phyloP scores from a whole-genome alignment of 1,140 invertebrate genomes.

The Drosophila trapezifrons region DNA sequence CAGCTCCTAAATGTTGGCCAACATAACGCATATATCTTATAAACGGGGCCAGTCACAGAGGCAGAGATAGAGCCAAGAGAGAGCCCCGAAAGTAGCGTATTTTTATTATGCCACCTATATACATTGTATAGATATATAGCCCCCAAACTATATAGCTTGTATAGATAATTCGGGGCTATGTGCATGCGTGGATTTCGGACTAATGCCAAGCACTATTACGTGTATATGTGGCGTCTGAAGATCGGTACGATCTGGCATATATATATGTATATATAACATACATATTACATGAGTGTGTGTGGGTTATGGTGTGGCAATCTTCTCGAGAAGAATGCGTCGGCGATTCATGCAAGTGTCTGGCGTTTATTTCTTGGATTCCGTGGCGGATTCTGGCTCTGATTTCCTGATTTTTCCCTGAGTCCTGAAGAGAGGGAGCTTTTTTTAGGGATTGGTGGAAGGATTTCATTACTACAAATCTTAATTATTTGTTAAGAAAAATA shows the following conservation, averaged over 20 bases:
- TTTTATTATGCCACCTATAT: constrained; percentile 63
- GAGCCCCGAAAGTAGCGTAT: constrained; percentile 33
- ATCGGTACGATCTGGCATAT: constrained; percentile 17
- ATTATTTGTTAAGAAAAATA: too few species aligned
- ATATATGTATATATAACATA: neutral
- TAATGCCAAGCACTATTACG: constrained; percentile 38
- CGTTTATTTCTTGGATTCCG: neutral
- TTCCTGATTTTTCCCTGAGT: constrained; percentile 21
- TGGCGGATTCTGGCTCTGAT: neutral
- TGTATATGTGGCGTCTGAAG: constrained; percentile 25
- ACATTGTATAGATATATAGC: constrained; percentile 39
- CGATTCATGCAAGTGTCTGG: constrained; percentile 35
- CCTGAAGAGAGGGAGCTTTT: too few species aligned
- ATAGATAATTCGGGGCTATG: constrained; percentile 36
- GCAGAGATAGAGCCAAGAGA: neutral
- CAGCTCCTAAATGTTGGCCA: constrained; percentile 5
- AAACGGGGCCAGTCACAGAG: constrained; percentile 7
- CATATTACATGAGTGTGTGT: constrained; percentile 9
- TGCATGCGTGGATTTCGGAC: constrained; percentile 50
- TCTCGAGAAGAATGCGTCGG: constrained; percentile 31
- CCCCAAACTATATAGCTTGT: constrained; percentile 25
- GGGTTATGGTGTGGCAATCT: constrained; percentile 17
- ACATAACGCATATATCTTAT: neutral
- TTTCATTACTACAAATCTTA: too few species aligned
- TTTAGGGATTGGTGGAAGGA: neutral